Evolutionary conservation across 2,797 vertebrate species (phyloP), one percentile per base, ranked within the genome.

Genomic region (Ataeniobius toweri): DNA sequence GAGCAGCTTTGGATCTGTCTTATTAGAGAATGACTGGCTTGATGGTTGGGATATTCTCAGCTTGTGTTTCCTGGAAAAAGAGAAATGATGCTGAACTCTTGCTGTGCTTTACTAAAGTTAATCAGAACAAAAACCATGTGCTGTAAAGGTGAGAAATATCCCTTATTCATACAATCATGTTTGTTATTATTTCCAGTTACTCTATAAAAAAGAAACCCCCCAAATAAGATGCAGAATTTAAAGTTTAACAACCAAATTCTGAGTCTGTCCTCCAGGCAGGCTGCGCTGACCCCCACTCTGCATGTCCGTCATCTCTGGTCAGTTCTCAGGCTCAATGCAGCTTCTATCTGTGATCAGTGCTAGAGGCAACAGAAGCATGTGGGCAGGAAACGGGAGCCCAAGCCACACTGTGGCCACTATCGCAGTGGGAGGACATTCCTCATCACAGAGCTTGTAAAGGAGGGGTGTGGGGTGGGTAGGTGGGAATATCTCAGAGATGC

Each of bases 351-450:
- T 73, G 89, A 93, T 93, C 93, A 89, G 91, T 18, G 87, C 93
- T 91, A 86, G 87, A 87, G 90, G 91, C 91, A 88, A 89, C 84
- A 89, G 89, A 90, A 85, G 90, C 86, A 84, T 82, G 86, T 80
- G 53, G 91, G 86, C 94, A 93, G 94, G 94, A 95, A 94, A 91
- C 89, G 81, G 88, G 84, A 92, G 90, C 89, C 85, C 26, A 75
- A 87, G 85, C 82, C 84, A 87, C 92, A 92, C 92, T 92, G 93
- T 78, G 77, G 79, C 84, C 88, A 83, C 92, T 82, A 88, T 92
- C 94, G 7, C 93, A 93, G 94, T 80, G 5, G 94, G 94, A 93
- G 90, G 88, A 93, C 94, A 95, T 96, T 96, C 94, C 92, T 89
- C 84, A 80, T 88, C 22, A 24, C 76, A 83, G 88, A 89, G 89